Evolutionary conservation across 1,140 invertebrate species (phyloP), one percentile per base, ranked within the genome.

Genomic region (Drosophila sp.): DNA sequence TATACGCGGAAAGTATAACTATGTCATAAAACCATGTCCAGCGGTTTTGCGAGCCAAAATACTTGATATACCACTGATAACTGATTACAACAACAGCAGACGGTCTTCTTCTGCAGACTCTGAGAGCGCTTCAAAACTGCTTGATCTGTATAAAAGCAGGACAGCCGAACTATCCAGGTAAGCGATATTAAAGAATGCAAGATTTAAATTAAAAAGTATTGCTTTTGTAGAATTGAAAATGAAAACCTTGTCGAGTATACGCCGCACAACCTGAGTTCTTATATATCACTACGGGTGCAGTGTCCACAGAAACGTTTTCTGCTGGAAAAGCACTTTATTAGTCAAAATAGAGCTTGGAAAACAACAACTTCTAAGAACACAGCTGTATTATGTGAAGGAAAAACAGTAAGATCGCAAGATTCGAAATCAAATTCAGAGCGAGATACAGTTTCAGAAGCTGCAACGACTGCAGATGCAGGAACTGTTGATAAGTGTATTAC

Each of bases 1-100:
- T n/a, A 61, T 79, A 38, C 76, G 76, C 1, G 9, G 41, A 0
- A 76, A 56, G 27, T 78, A 76, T 45, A 6, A 1, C 0, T 76
- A 4, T 13, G 38, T 5, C 3, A 16, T 78, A 0, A 58, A 27
- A n/a, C 16, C 67, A 0, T 78, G 76, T 34, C 69, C 58, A 8
- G 0, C 40, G 14, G 4, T 13, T 1, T n/a, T 77, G 2, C 56
- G 13, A 2, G 40, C n/a, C 1, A 70, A 45, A 29, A n/a, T 77
- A 2, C 32, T 75, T 8, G 34, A 41, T 14, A 7, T 70, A 18
- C 54, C 70, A 36, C 5, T 48, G 13, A 6, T 27, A 0, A 4
- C 7, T 9, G 16, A 51, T 21, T 25, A 57, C 4, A n/a, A 3
- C 5, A n/a, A 8, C 11, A n/a, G n/a, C 13, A 32, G 9, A 5